Percentiles rank a stretch among this genome's conserved stretches.
These are phyloP conservation scores for Rallus limicola DNA, from an alignment of 2,113 vertebrate species.

Conservation along the genomic window DNA sequence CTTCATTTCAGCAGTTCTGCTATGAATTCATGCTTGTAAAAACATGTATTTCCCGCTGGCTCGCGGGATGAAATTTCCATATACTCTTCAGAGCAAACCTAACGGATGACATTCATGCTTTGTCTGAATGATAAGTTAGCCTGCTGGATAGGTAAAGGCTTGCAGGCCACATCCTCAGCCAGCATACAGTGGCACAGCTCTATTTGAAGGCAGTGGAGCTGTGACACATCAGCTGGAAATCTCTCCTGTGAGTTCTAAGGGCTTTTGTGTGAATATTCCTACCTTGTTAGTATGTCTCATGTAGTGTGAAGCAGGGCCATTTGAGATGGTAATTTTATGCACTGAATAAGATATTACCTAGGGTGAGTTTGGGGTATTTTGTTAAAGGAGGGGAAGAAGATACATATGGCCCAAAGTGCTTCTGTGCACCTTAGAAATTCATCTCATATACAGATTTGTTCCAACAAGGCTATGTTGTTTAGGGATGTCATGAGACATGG, in stretches of 20 bases:
- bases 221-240: not conserved
- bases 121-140: not conserved
- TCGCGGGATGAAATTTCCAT: not conserved
- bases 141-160: not conserved
- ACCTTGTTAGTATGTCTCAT: not conserved
- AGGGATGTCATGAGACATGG: not conserved
- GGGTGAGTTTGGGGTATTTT: not conserved
- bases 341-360: not conserved
- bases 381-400: not conserved
- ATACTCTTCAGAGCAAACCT: not conserved
- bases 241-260: not conserved
- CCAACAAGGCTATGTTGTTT: not conserved
- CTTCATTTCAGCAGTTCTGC: constrained; percentile 1
- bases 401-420: not conserved
- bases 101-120: not conserved
- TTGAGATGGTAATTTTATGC: not conserved
- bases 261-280: not conserved
- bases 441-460: not conserved
- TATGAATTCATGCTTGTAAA: constrained; percentile 31
- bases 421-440: not conserved
- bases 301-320: not conserved
- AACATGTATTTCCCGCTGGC: constrained; percentile 8
- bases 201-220: constrained; percentile 1
- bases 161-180: not conserved
- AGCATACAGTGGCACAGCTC: not conserved